These are phyloP conservation scores for Cyanoramphus novaezelandiae DNA, from an alignment of 2,113 vertebrate genomes.

Conservation along the genomic window DNA sequence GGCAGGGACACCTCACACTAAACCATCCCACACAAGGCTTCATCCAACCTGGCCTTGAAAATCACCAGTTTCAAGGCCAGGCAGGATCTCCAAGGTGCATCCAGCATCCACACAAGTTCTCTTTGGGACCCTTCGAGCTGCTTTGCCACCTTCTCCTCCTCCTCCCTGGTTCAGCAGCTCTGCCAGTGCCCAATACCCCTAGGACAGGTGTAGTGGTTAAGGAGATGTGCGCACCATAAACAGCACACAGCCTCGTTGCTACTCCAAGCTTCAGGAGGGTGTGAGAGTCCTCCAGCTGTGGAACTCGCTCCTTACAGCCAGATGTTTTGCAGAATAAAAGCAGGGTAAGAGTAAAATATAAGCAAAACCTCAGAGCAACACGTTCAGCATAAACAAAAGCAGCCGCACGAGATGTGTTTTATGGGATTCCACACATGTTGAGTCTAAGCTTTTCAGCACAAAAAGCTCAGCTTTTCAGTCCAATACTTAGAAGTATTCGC, in stretches of 20 bases:
- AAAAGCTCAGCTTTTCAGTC: background rate
- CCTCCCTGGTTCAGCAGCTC: accelerated
- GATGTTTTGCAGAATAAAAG: background rate
- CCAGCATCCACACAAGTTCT: background rate
- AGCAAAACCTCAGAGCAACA: background rate
- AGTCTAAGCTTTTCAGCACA: background rate
- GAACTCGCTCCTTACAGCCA: background rate
- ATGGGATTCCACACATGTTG: background rate
- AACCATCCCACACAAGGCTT: too few relatives aligned
- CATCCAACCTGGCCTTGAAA: too few relatives aligned
- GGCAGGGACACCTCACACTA: too few relatives aligned
- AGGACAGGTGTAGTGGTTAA: background rate
- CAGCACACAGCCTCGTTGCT: background rate
- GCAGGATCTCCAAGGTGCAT: background rate
- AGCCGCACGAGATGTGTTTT: background rate
- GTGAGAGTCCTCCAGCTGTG: background rate
- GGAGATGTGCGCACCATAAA: background rate
- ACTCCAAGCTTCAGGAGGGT: background rate
- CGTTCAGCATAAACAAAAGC: background rate
- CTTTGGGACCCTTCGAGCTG: background rate
- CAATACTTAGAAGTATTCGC: background rate
- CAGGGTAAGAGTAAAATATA: background rate
- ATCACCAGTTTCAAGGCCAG: background rate
- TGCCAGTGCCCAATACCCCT: background rate
- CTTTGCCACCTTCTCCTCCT: background rate